Evolutionary conservation across 2,797 vertebrate species (phyloP).

Genomic region (Onychomys leucogaster): DNA sequence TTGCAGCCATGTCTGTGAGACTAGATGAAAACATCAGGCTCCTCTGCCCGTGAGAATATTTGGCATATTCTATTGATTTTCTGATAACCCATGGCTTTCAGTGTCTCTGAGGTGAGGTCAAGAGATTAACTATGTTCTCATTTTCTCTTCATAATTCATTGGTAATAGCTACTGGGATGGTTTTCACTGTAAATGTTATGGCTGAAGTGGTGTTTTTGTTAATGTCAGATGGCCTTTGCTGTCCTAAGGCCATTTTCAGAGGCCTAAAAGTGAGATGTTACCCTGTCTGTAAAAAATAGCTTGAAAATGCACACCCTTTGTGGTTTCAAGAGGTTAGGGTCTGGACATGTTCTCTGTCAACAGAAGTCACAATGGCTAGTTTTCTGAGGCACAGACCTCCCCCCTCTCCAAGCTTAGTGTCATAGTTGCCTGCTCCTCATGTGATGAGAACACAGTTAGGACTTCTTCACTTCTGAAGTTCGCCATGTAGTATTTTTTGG

Average conservation of each 20-base stretch:
- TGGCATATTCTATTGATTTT: conserved; percentile 39
- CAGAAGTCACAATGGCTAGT: neutral
- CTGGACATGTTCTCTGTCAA: neutral
- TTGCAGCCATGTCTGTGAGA: neutral
- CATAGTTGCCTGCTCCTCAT: neutral
- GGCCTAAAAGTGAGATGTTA: conserved; percentile 18
- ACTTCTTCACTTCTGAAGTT: neutral
- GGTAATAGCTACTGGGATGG: neutral
- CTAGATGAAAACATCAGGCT: conserved; percentile 29
- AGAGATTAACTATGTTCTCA: neutral
- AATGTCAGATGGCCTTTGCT: neutral
- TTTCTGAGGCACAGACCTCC: neutral
- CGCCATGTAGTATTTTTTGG: neutral
- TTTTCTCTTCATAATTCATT: neutral
- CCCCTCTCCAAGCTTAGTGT: neutral
- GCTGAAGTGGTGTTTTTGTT: conserved; percentile 17
- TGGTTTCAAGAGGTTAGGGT: neutral
- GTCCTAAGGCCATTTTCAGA: conserved; percentile 46
- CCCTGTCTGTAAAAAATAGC: neutral
- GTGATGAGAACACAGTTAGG: neutral
- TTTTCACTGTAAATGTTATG: conserved; percentile 2
- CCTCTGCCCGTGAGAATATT: neutral
- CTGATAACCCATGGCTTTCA: neutral
- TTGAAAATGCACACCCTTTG: neutral
- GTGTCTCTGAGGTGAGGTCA: conserved; percentile 26